Percentiles rank a stretch among this genome's conserved stretches.
These are phyloP conservation scores for Tachystola acroxantha DNA, from an alignment of 2,888 invertebrate genomes.

Conservation along the genomic window DNA sequence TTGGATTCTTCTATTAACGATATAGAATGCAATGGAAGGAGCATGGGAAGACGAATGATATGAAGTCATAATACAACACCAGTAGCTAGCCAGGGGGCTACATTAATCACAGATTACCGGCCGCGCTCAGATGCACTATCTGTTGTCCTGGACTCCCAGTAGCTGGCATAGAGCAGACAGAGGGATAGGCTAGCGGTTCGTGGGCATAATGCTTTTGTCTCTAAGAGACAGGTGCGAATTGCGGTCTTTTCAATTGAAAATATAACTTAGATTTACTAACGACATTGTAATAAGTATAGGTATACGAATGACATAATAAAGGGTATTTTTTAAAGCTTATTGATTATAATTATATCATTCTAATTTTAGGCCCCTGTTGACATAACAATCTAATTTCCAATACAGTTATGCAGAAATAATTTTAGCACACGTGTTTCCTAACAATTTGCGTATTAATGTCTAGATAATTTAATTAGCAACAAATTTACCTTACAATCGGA, in stretches of 20 bases:
- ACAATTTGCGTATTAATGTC: neutral
- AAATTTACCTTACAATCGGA: neutral
- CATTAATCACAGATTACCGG: conserved; percentile 66
- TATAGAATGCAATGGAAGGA: too few species aligned
- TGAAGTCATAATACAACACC: conserved; percentile 48
- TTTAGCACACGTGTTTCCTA: neutral
- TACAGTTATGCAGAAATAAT: neutral
- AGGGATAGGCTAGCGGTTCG: neutral
- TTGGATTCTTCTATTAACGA: too few species aligned
- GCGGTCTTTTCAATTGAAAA: too few species aligned
- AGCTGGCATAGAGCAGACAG: conserved; percentile 34
- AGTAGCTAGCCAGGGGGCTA: conserved; percentile 41
- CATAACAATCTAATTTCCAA: neutral
- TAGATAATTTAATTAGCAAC: neutral
- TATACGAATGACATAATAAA: too few species aligned
- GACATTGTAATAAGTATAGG: too few species aligned
- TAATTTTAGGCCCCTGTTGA: too few species aligned
- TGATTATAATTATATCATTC: too few species aligned
- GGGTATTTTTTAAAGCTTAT: too few species aligned
- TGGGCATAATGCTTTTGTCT: conserved; percentile 5
- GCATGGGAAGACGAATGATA: too few species aligned
- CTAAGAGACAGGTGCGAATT: conserved; percentile 3
- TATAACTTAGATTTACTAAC: too few species aligned
- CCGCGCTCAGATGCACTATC: conserved; percentile 46
- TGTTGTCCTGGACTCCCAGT: conserved; percentile 54